Percentiles rank a stretch among this genome's conserved stretches.
phyloP scores from a whole-genome alignment of 1,140 invertebrate species.

The Tetramorium simillimum region DNA sequence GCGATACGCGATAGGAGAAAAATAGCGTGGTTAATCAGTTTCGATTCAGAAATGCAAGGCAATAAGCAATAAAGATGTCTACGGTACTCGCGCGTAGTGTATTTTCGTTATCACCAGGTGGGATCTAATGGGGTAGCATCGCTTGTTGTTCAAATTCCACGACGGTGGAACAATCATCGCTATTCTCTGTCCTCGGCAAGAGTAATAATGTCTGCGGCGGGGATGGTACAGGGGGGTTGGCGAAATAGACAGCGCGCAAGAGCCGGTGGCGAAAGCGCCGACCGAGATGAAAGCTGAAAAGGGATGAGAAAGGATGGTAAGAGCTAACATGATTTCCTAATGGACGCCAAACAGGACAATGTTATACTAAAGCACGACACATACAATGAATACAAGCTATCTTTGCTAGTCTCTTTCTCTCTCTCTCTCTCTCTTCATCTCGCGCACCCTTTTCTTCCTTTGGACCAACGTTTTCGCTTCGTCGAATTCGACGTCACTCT shows the following conservation, averaged over 20 bases:
- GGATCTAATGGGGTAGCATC: slow-evolving; percentile 21
- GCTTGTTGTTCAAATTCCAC: slow-evolving; percentile 54
- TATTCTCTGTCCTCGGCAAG: slow-evolving; percentile 45
- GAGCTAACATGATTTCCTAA: slow-evolving; percentile 65
- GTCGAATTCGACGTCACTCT: slow-evolving; percentile 7
- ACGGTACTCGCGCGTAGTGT: background rate
- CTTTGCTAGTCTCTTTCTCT: background rate
- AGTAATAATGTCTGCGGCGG: slow-evolving; percentile 49
- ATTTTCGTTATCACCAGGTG: slow-evolving; percentile 36
- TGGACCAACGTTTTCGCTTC: slow-evolving; percentile 1
- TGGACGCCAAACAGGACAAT: slow-evolving; percentile 70
- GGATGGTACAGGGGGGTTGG: background rate
- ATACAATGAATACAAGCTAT: slow-evolving; percentile 44
- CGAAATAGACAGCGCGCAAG: slow-evolving; percentile 56
- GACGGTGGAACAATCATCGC: slow-evolving; percentile 29
- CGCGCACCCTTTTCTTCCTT: background rate
- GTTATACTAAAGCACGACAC: slow-evolving; percentile 59
- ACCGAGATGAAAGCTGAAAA: slow-evolving; percentile 58
- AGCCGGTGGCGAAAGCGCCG: slow-evolving; percentile 36
- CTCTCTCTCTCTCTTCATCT: background rate
- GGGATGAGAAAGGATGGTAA: slow-evolving; percentile 61
- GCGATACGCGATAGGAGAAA: background rate
- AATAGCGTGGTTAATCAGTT: slow-evolving; percentile 18
- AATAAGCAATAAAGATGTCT: slow-evolving; percentile 49
- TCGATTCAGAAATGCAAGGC: slow-evolving; percentile 8